These are phyloP conservation scores for Pholis gunnellus DNA, from an alignment of 2,113 vertebrate species.

Conservation along the genomic window DNA sequence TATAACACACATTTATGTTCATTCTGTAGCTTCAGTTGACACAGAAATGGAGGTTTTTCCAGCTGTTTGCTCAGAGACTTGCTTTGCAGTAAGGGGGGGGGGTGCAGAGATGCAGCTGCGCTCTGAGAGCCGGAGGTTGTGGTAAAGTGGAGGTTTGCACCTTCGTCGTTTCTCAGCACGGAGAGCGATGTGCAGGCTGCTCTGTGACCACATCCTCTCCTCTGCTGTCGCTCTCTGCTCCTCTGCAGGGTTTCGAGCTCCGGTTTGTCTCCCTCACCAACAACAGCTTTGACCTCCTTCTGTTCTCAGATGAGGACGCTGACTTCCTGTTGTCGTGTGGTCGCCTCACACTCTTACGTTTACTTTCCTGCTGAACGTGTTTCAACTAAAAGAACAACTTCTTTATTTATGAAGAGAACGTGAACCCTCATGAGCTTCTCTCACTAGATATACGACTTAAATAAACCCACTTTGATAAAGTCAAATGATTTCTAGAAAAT, in stretches of 20 bases:
- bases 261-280: background rate
- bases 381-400: background rate
- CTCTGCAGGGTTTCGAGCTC: background rate
- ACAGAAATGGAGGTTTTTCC: slow-evolving; percentile 43
- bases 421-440: background rate
- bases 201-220: slow-evolving; percentile 76
- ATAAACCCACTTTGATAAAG: background rate
- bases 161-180: slow-evolving; percentile 34
- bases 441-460: background rate
- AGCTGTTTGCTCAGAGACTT: slow-evolving; percentile 48
- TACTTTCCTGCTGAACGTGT: background rate
- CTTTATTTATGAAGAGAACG: background rate
- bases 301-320: slow-evolving; percentile 1
- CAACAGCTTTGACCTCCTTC: slow-evolving; percentile 43
- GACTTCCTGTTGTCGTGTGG: slow-evolving; percentile 49
- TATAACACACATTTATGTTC: background rate
- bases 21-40: slow-evolving; percentile 50
- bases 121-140: slow-evolving; percentile 35
- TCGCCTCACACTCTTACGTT: background rate
- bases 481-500: background rate
- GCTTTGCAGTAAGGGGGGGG: background rate
- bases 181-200: slow-evolving; percentile 24
- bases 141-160: slow-evolving; percentile 37
- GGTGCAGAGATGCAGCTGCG: slow-evolving; percentile 47
- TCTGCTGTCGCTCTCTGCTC: slow-evolving; percentile 8